These are phyloP conservation scores for Chiloscyllium punctatum DNA, from an alignment of 2,797 vertebrate species.

Conservation along the genomic window DNA sequence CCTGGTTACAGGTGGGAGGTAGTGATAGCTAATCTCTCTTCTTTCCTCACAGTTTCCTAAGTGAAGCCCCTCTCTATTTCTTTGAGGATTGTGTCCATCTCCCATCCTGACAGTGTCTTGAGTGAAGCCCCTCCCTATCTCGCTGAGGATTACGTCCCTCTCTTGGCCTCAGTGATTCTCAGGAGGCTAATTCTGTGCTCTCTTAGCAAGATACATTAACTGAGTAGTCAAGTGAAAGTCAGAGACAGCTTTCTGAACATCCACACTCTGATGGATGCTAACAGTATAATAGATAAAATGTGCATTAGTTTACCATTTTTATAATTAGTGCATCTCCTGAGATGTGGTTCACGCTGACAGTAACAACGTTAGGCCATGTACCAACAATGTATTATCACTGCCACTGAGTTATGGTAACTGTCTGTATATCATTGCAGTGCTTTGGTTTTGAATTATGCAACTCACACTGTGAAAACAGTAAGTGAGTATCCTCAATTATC, in stretches of 20 bases:
- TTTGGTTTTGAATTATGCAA: not conserved
- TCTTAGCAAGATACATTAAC: not conserved
- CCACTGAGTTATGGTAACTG: not conserved
- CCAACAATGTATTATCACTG: not conserved
- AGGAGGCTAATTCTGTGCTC: not conserved
- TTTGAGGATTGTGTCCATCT: too few species aligned
- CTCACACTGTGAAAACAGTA: not conserved
- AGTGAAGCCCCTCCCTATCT: too few species aligned
- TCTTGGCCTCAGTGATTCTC: too few species aligned
- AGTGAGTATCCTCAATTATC: not conserved
- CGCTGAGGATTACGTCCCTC: too few species aligned
- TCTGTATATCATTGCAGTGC: not conserved
- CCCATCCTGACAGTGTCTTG: too few species aligned
- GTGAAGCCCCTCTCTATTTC: too few species aligned
- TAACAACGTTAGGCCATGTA: not conserved
- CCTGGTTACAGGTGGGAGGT: too few species aligned
- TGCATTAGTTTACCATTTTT: not conserved
- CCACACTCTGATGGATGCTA: not conserved
- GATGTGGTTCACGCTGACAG: not conserved
- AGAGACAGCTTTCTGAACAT: not conserved
- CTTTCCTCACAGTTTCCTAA: too few species aligned
- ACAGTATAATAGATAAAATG: not conserved
- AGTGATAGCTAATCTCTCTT: too few species aligned
- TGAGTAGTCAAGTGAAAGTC: not conserved
- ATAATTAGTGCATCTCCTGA: conserved; percentile 8